phyloP scores from a whole-genome alignment of 2,797 vertebrate genomes.

The Meriones psammophilus region DNA sequence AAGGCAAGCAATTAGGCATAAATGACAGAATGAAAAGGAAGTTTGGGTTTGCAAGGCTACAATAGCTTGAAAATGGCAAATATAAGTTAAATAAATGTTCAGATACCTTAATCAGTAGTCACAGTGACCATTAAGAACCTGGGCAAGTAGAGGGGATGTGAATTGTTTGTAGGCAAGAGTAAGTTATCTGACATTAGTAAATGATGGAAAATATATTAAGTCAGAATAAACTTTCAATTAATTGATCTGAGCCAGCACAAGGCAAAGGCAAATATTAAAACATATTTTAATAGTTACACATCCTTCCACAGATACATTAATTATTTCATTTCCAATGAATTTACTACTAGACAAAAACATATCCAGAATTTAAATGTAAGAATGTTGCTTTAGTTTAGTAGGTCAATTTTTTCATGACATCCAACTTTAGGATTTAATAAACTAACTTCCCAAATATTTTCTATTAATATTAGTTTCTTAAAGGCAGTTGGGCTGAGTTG shows the following conservation, averaged over 20 bases:
- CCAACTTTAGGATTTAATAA: background rate
- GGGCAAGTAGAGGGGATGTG: background rate
- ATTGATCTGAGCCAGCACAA: background rate
- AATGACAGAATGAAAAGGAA: background rate
- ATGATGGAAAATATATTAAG: background rate
- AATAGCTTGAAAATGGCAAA: background rate
- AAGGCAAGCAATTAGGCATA: background rate
- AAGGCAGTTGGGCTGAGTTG: background rate
- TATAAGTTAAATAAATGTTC: background rate
- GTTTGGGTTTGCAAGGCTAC: background rate
- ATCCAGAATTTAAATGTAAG: background rate
- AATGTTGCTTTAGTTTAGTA: background rate
- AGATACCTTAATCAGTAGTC: background rate
- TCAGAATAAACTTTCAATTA: background rate
- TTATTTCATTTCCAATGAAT: background rate
- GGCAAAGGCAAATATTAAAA: too few relatives aligned
- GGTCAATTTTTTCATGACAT: background rate
- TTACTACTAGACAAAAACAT: background rate
- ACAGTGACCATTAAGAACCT: background rate
- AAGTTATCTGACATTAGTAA: background rate
- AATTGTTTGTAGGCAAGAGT: background rate
- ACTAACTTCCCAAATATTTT: background rate
- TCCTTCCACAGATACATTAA: background rate
- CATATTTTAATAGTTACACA: background rate
- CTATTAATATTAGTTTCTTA: too few relatives aligned